A percentile compares a stretch with the other conserved stretches of the same genome.
These are phyloP conservation scores for Onychomys leucogaster DNA, from an alignment of 2,797 vertebrate genomes.

Conservation along the genomic window DNA sequence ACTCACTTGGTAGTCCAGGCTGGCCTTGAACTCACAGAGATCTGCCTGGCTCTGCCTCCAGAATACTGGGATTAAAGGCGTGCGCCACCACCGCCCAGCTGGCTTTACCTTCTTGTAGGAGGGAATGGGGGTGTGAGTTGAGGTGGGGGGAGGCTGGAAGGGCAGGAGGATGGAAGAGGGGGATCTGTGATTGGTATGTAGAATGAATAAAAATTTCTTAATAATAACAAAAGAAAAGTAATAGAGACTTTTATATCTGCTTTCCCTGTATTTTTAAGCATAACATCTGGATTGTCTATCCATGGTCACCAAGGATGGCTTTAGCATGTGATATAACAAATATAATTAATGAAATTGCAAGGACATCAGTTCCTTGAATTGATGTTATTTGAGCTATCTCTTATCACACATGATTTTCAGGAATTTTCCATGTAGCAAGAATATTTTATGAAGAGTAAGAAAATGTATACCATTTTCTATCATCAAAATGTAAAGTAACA, in stretches of 20 bases:
- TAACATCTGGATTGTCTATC: not conserved
- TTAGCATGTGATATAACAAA: not conserved
- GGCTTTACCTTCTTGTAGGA: no score
- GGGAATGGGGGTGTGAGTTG: no score
- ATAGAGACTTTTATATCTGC: not conserved
- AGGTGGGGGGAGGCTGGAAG: no score
- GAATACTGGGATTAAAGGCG: no score
- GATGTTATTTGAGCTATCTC: slow-evolving; percentile 3
- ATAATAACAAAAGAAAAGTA: not conserved
- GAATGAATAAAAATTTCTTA: no score
- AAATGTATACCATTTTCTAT: not conserved
- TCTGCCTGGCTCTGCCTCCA: no score
- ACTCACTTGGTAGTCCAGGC: no score
- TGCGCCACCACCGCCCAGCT: no score
- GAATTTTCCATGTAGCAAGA: not conserved
- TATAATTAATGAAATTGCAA: slow-evolving; percentile 15
- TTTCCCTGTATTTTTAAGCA: not conserved
- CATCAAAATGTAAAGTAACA: not conserved
- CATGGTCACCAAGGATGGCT: not conserved
- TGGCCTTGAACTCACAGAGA: no score
- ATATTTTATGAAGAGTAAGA: not conserved
- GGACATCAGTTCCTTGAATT: not conserved
- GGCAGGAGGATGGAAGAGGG: no score
- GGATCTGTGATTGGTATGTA: no score
- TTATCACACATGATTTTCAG: not conserved